A percentile compares a stretch with the other conserved stretches of the same genome.
Evolutionary conservation across 2,888 invertebrate species (phyloP).

Genomic region (Tipula helvola): DNA sequence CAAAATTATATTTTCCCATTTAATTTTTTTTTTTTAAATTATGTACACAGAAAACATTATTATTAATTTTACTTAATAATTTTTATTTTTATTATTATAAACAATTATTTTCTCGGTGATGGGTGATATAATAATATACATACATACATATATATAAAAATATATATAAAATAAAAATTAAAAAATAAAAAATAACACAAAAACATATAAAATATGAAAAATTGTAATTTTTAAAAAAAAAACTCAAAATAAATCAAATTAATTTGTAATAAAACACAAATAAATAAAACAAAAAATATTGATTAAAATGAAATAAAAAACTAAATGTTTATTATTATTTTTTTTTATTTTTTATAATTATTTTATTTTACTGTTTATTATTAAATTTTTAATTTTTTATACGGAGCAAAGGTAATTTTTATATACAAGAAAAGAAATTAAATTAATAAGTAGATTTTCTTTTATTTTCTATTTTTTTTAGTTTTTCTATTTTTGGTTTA

Average conservation of each 20-base stretch:
- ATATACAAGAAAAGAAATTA: background rate
- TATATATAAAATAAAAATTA: background rate
- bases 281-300: constrained; percentile 4
- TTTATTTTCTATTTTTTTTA: background rate
- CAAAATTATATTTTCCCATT: background rate
- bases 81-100: background rate
- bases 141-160: background rate
- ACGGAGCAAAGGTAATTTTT: background rate
- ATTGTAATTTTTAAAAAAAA: constrained; percentile 6
- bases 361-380: background rate
- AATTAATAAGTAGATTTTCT: background rate
- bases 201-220: background rate
- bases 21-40: background rate
- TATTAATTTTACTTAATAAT: constrained; percentile 11
- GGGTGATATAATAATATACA: constrained; percentile 11
- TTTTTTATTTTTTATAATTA: background rate
- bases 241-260: background rate
- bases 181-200: constrained; percentile 11
- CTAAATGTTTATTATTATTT: background rate
- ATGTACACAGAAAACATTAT: background rate
- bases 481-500: background rate
- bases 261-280: background rate
- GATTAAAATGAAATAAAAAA: constrained; percentile 4
- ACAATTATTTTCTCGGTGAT: constrained; percentile 13
- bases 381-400: background rate